Evolutionary conservation across 2,888 invertebrate genomes (phyloP), one percentile per base, ranked within the genome.

Genomic region (Xestia rhomboidea): DNA sequence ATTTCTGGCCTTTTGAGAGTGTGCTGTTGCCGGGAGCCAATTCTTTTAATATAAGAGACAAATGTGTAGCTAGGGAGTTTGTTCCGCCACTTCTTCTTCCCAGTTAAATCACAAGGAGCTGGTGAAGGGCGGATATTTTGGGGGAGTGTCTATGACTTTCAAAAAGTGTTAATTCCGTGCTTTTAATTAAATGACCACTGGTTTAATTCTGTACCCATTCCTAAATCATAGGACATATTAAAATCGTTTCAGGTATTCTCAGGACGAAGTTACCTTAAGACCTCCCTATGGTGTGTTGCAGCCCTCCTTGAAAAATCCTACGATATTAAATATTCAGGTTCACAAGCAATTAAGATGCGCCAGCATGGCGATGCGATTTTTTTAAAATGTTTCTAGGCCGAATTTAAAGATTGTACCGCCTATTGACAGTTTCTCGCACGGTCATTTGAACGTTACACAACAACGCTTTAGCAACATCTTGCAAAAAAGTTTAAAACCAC

Each of bases 391-490:
- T 68, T 60, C 41, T 51, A 46, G 80, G 77, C 63, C 77, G 38
- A 71, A 77, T 71, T 70, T 21, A 80, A 79, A 38, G 13, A 63
- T 46, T 8, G 24, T 49, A 18, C 13, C 13, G n/a, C 54, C 4
- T n/a, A 38, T 60, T 44, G 44, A 41, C 49, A 38, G 54, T 63
- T 49, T 44, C 21, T 63, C 13, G 27, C 64, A 41, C 49, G 27
- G 21, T 46, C 51, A 63, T 51, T 57, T 57, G 21, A 82, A 44
- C 15, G 34, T 81, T 83, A 69, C 60, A 18, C 41, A 83, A 83
- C 13, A 49, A 67, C 27, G 10, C 62, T 81, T 83, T 67, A 30
- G 73, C 66, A 81, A 83, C 34, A 13, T 8, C 34, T 62, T 69
- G 64, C 51, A 51, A 82, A 2, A 34, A 38, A 64, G 11, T 24